A percentile compares a stretch with the other conserved stretches of the same genome.
phyloP scores from a whole-genome alignment of 2,113 vertebrate species.

The Dasypus novemcinctus region DNA sequence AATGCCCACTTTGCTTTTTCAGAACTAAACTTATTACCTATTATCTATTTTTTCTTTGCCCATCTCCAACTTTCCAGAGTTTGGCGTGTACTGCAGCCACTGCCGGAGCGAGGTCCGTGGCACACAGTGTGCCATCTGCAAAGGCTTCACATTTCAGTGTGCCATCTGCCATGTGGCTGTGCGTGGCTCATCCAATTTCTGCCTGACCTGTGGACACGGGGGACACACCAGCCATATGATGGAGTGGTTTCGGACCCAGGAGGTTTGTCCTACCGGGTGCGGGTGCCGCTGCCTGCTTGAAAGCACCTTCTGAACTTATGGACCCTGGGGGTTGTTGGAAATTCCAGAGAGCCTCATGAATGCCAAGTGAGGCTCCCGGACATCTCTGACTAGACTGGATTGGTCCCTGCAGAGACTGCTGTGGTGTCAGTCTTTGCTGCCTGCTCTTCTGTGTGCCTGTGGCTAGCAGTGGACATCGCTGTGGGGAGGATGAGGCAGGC shows the following conservation, averaged over 20 bases:
- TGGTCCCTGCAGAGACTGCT: not conserved
- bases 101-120: slow-evolving; percentile 95
- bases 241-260: slow-evolving; percentile 97
- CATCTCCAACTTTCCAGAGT: slow-evolving; percentile 84
- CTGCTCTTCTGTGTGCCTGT: not conserved
- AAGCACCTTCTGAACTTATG: slow-evolving; percentile 91
- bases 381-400: fast-evolving
- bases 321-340: fast-evolving
- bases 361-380: not conserved
- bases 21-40: not conserved
- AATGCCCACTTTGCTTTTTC: not conserved
- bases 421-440: fast-evolving
- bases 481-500: not conserved
- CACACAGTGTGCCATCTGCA: slow-evolving; percentile 95
- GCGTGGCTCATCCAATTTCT: slow-evolving; percentile 97
- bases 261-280: slow-evolving; percentile 96
- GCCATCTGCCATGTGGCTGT: slow-evolving; percentile 97
- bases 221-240: slow-evolving; percentile 99
- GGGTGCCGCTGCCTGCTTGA: slow-evolving; percentile 96
- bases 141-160: slow-evolving; percentile 97
- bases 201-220: slow-evolving; percentile 95
- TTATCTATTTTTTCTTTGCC: not conserved
- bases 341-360: fast-evolving
- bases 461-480: slow-evolving; percentile 21
- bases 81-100: slow-evolving; percentile 96